Base-by-base conservation (phyloP, 1,140 invertebrate species). In the Drosophila persimilis region DNA sequence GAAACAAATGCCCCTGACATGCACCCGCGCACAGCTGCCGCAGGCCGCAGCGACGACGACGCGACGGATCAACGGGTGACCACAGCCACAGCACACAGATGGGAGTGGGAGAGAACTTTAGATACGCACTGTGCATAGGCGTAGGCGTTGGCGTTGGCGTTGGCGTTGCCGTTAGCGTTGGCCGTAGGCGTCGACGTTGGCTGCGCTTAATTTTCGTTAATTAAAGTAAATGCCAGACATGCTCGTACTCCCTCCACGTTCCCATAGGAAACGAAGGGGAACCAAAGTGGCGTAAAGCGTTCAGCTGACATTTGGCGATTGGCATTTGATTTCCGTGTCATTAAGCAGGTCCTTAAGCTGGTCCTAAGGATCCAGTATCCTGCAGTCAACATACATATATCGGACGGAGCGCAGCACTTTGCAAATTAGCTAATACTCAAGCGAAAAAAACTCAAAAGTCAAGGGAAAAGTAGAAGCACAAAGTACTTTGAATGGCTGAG, bases 311-410 rank as follows among this genome's bases (percentile, higher is more conserved):
- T 45, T 63, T 46, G 47, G 57, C 51, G 51, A 51, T 71, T 51
- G 52, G 44, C 71, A 74, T 86, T 85, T 71, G 77, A 77, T 86
- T 86, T 86, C 81, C 81, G 62, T 86, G 62, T 70, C 81, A 86
- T 86, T 86, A 88, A 78, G 55, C 81, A 80, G 62, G 22, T 58
- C 72, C 56, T 50, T 73, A 66, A 76, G 17, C 51, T 4, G 41
- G 9, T n/a, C 41, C 26, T 15, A 8, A 39, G 50, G 17, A n/a
- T 31, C 51, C 31, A 46, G 24, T 39, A 6, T 48, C 45, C 6
- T 11, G 15, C 9, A 3, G 17, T 8, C 9, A 4, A 26, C 24
- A 26, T 26, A 26, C 4, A 5, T 26, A 26, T 5, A 26, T 26
- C 24, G 24, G 5, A 26, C 24, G 4, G 22, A 48, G 58, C 46